Evolutionary conservation across 2,113 vertebrate species (phyloP).

Genomic region (Chlamydotis undulata): DNA sequence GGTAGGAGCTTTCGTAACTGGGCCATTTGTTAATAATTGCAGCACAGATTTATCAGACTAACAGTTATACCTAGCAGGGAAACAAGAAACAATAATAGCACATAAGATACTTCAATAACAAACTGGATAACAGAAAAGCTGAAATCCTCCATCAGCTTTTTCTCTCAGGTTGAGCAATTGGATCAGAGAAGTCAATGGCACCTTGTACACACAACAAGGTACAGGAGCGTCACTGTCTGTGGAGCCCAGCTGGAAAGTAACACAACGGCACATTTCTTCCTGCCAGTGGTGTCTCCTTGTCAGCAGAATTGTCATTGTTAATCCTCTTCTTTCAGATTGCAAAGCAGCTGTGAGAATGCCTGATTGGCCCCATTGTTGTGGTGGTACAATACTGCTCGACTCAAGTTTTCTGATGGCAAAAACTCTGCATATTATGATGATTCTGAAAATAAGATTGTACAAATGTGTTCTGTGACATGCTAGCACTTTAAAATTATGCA

Average conservation of each 20-base stretch:
- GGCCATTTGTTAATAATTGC: not conserved
- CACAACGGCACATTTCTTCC: not conserved
- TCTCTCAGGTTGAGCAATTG: not conserved
- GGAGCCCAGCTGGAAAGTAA: not conserved
- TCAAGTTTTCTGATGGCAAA: not conserved
- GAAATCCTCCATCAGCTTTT: not conserved
- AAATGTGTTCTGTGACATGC: not conserved
- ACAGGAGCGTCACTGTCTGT: not conserved
- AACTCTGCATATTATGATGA: not conserved
- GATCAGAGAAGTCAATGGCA: not conserved
- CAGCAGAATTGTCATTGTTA: constrained; percentile 1
- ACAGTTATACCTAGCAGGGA: not conserved
- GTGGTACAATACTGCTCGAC: not conserved
- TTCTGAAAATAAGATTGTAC: not conserved
- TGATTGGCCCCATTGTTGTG: not conserved
- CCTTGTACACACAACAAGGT: not conserved
- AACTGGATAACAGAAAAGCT: not conserved
- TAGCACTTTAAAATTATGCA: not conserved
- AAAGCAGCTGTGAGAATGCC: not conserved
- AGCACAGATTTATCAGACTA: not conserved
- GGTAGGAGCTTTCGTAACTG: not conserved
- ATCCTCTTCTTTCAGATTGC: not conserved
- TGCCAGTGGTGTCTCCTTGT: not conserved
- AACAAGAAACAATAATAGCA: not conserved
- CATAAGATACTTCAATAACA: not conserved